Evolutionary conservation across 2,113 vertebrate species (phyloP), one percentile per base, ranked within the genome.

Genomic region (Calyptommatus sinebrachiatus): DNA sequence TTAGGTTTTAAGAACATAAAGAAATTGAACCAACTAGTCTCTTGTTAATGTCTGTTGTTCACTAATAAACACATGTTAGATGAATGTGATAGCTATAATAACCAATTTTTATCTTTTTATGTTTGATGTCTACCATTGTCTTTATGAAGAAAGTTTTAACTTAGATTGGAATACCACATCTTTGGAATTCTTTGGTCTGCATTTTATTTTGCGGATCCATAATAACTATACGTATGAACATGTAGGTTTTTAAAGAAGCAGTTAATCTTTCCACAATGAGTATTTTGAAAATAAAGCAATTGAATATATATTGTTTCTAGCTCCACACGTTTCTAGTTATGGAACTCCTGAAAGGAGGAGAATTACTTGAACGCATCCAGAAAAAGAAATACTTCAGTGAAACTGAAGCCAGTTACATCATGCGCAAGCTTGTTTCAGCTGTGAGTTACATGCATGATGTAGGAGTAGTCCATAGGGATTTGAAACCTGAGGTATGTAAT

Each of bases 391-490:
- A 97, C 90, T 99, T 99, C 94, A 99, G 98, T 71, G 98, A 99
- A 92, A 97, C 97, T 0, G 98, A 99, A 91, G 98, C 98, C 81
- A 99, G 97, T 88, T 94, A 94, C 82, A 99, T 99, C 87, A 99
- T 99, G 97, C 93, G 97, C 79, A 97, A 94, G 73, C 96, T 99
- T 61, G 98, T 99, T 73, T 99, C 98, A 0, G 98, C 98, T 0
- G 98, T 98, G 77, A 99, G 98, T 92, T 98, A 99, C 91, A 99
- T 99, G 98, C 98, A 99, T 0, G 98, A 99, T 46, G 98, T 98
- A 0, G 98, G 98, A 35, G 98, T 99, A 80, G 97, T 99, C 81
- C 98, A 99, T 28, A 91, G 98, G 75, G 98, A 99, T 84, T 94
- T 99, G 81, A 99, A 99, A 84, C 98, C 98, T 2, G 98, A 99